phyloP scores from a whole-genome alignment of 1,140 invertebrate species.

The Amyelois transitella region DNA sequence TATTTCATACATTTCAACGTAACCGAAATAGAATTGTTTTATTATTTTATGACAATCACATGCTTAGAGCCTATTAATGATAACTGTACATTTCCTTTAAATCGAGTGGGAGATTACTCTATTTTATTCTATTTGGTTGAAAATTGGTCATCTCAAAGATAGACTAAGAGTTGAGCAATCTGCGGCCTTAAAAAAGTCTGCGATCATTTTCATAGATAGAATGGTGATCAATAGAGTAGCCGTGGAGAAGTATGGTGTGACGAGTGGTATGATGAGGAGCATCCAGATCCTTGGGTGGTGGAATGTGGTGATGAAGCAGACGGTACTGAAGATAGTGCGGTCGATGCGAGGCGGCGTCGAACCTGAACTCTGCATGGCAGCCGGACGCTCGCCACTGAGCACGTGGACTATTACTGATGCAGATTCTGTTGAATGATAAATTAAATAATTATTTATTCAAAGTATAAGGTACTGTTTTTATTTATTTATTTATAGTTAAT shows the following conservation, averaged over 20 bases:
- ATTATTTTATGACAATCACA: neutral
- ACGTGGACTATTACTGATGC: conserved; percentile 80
- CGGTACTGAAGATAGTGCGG: conserved; percentile 32
- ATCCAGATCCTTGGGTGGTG: conserved; percentile 21
- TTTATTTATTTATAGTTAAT: too few species aligned
- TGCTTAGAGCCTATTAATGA: too few species aligned
- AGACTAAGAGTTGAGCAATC: neutral
- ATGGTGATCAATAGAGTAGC: conserved; percentile 10
- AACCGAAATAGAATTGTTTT: neutral
- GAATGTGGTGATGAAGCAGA: conserved; percentile 30
- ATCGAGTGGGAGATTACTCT: neutral
- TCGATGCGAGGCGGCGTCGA: conserved; percentile 61
- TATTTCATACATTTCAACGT: conserved; percentile 31
- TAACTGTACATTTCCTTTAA: conserved; percentile 7
- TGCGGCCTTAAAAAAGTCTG: conserved; percentile 2
- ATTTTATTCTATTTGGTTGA: neutral
- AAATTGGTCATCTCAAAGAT: conserved; percentile 28
- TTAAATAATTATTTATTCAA: too few species aligned
- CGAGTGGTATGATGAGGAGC: conserved; percentile 16
- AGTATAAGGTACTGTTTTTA: too few species aligned
- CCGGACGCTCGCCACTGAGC: conserved; percentile 82
- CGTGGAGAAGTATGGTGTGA: conserved; percentile 16
- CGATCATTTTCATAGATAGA: conserved; percentile 9
- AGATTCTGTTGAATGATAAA: conserved; percentile 69
- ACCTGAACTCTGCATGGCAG: conserved; percentile 82